phyloP scores from a whole-genome alignment of 2,113 vertebrate genomes.

The Capricornis sumatraensis region DNA sequence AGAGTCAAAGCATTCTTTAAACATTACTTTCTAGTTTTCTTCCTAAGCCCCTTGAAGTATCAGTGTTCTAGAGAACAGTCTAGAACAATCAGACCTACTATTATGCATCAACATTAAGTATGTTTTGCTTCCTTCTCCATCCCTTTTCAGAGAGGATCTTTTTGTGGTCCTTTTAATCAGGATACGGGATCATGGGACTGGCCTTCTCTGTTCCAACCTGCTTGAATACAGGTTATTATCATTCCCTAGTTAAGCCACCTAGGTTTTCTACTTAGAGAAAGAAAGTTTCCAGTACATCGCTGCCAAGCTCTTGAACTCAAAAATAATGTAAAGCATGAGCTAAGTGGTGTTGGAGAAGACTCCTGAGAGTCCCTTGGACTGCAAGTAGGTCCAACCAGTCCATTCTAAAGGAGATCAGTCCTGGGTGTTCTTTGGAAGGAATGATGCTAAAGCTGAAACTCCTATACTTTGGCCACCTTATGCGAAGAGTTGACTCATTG shows the following conservation, averaged over 20 bases:
- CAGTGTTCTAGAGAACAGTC: neutral
- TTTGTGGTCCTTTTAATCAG: neutral
- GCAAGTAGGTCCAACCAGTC: too few relatives aligned
- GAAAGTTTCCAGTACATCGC: neutral
- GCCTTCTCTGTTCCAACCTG: neutral
- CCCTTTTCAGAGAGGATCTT: neutral
- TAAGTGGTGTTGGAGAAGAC: too few relatives aligned
- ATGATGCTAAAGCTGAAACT: too few relatives aligned
- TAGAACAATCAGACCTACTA: neutral
- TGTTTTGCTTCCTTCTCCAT: neutral
- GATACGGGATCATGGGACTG: neutral
- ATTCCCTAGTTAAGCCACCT: neutral
- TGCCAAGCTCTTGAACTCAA: neutral
- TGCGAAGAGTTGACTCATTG: too few relatives aligned
- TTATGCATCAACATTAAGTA: neutral
- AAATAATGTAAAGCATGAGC: neutral
- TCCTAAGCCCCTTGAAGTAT: neutral
- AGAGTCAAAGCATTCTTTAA: neutral
- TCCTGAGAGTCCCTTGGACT: too few relatives aligned
- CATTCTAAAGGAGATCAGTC: too few relatives aligned
- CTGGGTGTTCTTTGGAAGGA: too few relatives aligned
- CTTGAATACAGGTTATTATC: neutral
- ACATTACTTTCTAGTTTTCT: neutral
- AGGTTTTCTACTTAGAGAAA: neutral
- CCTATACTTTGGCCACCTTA: too few relatives aligned